phyloP scores from a whole-genome alignment of 2,888 invertebrate species.

The Ceramica pisi region DNA sequence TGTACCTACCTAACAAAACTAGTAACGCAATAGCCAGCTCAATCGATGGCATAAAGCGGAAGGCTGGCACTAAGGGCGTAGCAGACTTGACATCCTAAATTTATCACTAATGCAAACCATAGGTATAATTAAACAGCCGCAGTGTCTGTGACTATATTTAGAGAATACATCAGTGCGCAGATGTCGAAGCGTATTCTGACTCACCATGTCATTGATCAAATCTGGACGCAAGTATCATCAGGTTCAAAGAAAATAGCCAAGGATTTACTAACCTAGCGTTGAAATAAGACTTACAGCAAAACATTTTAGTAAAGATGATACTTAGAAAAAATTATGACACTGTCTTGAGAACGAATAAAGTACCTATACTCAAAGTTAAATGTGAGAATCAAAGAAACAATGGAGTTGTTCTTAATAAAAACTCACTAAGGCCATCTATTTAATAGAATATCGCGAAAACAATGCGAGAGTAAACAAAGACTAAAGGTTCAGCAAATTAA shows the following conservation, averaged over 20 bases:
- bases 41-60: constrained; percentile 36
- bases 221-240: constrained; percentile 55
- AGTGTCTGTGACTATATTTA: constrained; percentile 79
- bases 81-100: constrained; percentile 61
- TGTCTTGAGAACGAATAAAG: constrained; percentile 35
- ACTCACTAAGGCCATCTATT: constrained; percentile 41
- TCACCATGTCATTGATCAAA: constrained; percentile 73
- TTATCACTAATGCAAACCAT: constrained; percentile 57
- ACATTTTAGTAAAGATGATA: constrained; percentile 21
- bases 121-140: constrained; percentile 70
- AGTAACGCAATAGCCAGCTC: neutral
- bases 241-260: constrained; percentile 35
- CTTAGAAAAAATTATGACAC: constrained; percentile 39
- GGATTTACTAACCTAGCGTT: constrained; percentile 11
- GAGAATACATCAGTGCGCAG: constrained; percentile 75
- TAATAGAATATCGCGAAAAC: constrained; percentile 46
- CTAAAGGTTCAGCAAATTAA: constrained; percentile 32
- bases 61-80: constrained; percentile 38
- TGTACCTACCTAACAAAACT: neutral
- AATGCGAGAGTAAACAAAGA: constrained; percentile 36
- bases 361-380: constrained; percentile 36
- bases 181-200: constrained; percentile 74
- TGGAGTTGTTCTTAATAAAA: constrained; percentile 49
- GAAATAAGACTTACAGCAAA: constrained; percentile 21
- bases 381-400: constrained; percentile 59